Conservation (phyloP, 2,888 invertebrate species). For the Sipha maydis region DNA sequence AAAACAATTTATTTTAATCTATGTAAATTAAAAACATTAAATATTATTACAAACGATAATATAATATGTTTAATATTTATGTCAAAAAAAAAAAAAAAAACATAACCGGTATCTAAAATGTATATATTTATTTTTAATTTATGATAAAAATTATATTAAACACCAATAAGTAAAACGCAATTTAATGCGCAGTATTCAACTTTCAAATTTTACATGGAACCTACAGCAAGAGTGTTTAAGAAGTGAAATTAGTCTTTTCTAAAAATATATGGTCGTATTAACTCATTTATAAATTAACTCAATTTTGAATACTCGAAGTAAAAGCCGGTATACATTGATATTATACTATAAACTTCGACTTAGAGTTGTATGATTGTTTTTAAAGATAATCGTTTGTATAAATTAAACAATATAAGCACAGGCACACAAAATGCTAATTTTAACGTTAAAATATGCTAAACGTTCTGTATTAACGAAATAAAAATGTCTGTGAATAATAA, state of each 20-base stretch:
- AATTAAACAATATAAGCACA: neutral
- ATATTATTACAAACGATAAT: too few relatives aligned
- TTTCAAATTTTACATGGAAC: neutral
- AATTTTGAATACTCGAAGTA: neutral
- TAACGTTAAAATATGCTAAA: neutral
- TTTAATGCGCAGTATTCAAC: neutral
- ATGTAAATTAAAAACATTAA: too few relatives aligned
- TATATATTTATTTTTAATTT: neutral
- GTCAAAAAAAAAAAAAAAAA: too few relatives aligned
- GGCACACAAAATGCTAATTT: constrained; percentile 2
- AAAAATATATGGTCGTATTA: neutral
- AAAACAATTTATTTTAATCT: too few relatives aligned
- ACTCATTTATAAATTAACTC: neutral
- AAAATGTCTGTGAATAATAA: neutral
- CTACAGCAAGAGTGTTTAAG: too few relatives aligned
- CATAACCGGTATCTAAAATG: neutral
- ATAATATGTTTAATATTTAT: too few relatives aligned
- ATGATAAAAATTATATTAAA: neutral
- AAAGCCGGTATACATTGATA: neutral
- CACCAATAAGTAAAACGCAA: neutral
- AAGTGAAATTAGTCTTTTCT: neutral
- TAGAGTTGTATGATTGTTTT: neutral
- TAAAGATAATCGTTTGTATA: neutral
- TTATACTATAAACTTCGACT: neutral
- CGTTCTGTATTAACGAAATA: constrained; percentile 1